Evolutionary conservation across 2,888 invertebrate genomes (phyloP).

Genomic region (Synergus umbraculus): DNA sequence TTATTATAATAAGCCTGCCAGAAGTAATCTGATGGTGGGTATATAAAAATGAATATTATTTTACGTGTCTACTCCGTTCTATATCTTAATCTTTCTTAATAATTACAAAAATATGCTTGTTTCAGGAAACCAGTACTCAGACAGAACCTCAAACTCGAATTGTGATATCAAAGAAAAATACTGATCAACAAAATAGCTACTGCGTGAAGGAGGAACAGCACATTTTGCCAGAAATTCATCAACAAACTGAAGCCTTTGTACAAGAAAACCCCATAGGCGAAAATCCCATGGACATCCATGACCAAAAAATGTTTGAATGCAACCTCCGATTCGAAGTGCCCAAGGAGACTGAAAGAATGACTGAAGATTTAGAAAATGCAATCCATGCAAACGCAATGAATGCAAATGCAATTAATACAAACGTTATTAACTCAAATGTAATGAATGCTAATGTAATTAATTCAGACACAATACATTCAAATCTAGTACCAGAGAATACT

Average conservation of each 20-base stretch:
- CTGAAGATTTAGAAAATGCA: slow-evolving; percentile 29
- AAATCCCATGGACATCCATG: slow-evolving; percentile 52
- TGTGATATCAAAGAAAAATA: slow-evolving; percentile 63
- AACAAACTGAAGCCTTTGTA: slow-evolving; percentile 63
- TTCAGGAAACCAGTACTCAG: slow-evolving; percentile 71
- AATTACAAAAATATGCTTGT: slow-evolving; percentile 43
- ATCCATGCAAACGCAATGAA: slow-evolving; percentile 10
- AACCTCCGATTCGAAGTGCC: slow-evolving; percentile 60
- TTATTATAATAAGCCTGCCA: slow-evolving; percentile 72
- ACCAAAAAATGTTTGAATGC: slow-evolving; percentile 63
- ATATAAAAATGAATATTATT: background rate
- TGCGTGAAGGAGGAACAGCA: slow-evolving; percentile 70
- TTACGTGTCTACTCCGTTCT: background rate
- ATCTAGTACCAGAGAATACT: slow-evolving; percentile 45
- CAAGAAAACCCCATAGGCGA: slow-evolving; percentile 49
- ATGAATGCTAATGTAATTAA: slow-evolving; percentile 41
- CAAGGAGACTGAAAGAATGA: slow-evolving; percentile 51
- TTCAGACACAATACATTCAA: slow-evolving; percentile 42
- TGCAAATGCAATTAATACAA: slow-evolving; percentile 19
- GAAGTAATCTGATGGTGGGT: slow-evolving; percentile 65
- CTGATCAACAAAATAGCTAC: slow-evolving; percentile 57
- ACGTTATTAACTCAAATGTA: slow-evolving; percentile 44
- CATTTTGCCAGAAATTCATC: slow-evolving; percentile 53
- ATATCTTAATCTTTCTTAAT: background rate
- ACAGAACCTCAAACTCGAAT: slow-evolving; percentile 68